Percentiles rank a stretch among this genome's conserved stretches.
These are phyloP conservation scores for Halisarca cf. caerulea DNA, from an alignment of 37 sponge, comb jelly and placozoan genomes.

Conservation along the genomic window DNA sequence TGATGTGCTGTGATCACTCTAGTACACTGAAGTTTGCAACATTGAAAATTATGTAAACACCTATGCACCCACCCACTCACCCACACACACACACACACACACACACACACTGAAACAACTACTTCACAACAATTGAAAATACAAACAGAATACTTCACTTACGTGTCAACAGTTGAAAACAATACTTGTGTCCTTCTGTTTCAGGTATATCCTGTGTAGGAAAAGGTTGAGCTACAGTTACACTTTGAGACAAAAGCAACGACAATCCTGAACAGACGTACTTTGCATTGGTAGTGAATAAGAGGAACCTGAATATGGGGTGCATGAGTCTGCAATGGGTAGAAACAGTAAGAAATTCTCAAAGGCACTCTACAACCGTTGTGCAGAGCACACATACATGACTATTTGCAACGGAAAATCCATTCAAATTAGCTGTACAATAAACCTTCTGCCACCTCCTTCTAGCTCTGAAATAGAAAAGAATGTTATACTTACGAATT, in stretches of 20 bases:
- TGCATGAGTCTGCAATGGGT: slow-evolving; percentile 61
- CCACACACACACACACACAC: too few species aligned
- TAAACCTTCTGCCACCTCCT: slow-evolving; percentile 74
- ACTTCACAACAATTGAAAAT: not conserved
- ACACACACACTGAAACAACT: too few species aligned
- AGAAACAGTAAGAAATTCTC: not conserved
- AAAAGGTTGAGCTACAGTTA: not conserved
- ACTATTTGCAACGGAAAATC: slow-evolving; percentile 76
- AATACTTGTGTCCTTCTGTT: slow-evolving; percentile 63
- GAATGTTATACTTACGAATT: not conserved
- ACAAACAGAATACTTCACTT: not conserved
- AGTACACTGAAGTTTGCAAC: too few species aligned
- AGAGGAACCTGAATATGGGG: slow-evolving; percentile 75
- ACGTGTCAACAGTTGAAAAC: slow-evolving; percentile 83
- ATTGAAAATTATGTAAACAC: too few species aligned
- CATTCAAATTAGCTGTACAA: slow-evolving; percentile 71
- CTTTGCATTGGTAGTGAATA: slow-evolving; percentile 71
- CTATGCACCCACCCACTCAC: too few species aligned
- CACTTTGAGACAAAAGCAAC: not conserved
- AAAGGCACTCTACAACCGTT: too few species aligned
- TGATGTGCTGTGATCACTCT: too few species aligned
- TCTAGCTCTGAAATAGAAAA: slow-evolving; percentile 22
- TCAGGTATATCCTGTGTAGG: slow-evolving; percentile 46
- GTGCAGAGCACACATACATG: slow-evolving; percentile 67
- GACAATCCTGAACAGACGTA: not conserved